Conservation (phyloP, 2,113 vertebrate species). For the Sisor rabdophorus region DNA sequence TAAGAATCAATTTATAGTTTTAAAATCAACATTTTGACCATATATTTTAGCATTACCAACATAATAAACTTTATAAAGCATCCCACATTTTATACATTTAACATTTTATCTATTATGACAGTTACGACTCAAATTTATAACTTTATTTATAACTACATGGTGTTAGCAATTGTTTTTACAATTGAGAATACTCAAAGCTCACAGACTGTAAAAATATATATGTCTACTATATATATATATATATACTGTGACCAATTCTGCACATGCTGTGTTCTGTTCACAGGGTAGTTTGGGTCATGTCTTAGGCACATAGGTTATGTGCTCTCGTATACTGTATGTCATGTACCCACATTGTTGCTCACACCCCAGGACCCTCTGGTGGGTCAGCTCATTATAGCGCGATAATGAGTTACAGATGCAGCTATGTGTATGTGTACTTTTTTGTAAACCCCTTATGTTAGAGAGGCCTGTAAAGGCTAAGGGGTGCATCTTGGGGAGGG, state of each 20-base stretch:
- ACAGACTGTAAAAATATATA: neutral
- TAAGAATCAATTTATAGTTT: neutral
- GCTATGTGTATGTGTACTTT: conserved; percentile 49
- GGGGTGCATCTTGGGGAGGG: conserved; percentile 37
- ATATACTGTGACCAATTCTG: neutral
- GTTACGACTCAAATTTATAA: neutral
- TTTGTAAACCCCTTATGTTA: conserved; percentile 21
- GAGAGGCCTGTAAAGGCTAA: conserved; percentile 20
- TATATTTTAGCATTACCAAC: no score
- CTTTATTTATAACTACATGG: no score
- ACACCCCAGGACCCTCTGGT: conserved; percentile 58
- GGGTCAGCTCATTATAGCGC: conserved; percentile 65
- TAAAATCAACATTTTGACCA: neutral
- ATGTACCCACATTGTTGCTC: conserved; percentile 22
- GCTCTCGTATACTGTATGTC: conserved; percentile 18
- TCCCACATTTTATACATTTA: no score
- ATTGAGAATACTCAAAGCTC: no score
- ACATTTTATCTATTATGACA: neutral
- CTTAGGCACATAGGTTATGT: conserved; percentile 32
- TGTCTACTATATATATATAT: neutral
- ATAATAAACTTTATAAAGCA: neutral
- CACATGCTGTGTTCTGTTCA: conserved; percentile 6
- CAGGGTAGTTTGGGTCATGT: neutral
- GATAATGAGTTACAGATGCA: conserved; percentile 72
- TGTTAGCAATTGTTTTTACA: no score